Base-by-base conservation (phyloP, 2,888 invertebrate species). In the Cephus sareptanus region DNA sequence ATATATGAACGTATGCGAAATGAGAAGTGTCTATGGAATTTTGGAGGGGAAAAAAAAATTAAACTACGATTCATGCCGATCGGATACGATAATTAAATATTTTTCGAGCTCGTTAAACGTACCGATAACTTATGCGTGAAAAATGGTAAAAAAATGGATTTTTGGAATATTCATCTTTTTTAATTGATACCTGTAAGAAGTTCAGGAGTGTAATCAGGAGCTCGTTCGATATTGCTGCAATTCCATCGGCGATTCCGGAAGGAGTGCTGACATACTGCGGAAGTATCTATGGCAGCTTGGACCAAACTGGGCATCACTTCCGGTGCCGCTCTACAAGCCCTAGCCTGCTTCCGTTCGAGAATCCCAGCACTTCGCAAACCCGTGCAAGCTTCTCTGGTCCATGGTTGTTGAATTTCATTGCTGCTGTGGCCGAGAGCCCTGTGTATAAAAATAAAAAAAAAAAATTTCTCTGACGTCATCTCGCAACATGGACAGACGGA, bases 241-340 rank as follows among this genome's bases (percentile, higher is more conserved):
- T 97, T 97, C 97, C 97, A 97, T 79, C 97, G 92, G 81, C 96
- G 93, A 85, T 95, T 94, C 35, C 93, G 93, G 91, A 97, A 96
- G 34, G 95, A 93, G 82, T 93, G 92, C 90, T 95, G 95, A 91
- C 97, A 97, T 75, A 95, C 94, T 81, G 94, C 92, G 76, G 94
- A 93, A 9, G 96, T 94, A 79, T 95, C 92, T 69, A 93, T 92
- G 6, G 96, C 95, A 0, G 97, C 96, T 76, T 94, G 93, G n/a
- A 95, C 95, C 80, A 97, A 94, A 87, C 95, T 95, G 76, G 95
- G 94, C 96, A 97, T 96, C 83, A 94, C 93, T 81, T 94, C 94
- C 80, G 94, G 94, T 83, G 94, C 93, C n/a, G 94, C 93, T 79
- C 94, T 93, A 90, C 95, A 95, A 82, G 94, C 93, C 85, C 95